Evolutionary conservation across 2,113 vertebrate species (phyloP).

Genomic region (Ophthalmolycus amberensis): DNA sequence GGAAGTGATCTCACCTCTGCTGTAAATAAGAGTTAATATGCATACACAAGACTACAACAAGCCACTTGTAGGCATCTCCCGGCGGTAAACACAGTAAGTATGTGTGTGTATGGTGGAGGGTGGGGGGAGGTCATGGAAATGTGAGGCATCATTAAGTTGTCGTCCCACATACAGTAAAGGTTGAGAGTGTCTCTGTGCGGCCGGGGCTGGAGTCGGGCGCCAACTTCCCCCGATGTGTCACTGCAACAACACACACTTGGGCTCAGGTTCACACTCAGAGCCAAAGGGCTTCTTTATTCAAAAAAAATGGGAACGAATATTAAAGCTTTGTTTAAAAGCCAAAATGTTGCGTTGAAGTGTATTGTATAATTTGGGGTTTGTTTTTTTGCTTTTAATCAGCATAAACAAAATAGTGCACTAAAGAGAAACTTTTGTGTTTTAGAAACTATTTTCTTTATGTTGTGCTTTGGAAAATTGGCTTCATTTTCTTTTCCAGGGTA

Average conservation of each 20-base stretch:
- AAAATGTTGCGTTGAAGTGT: slow-evolving; percentile 39
- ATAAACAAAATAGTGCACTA: slow-evolving; percentile 35
- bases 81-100: slow-evolving; percentile 32
- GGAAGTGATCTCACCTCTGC: slow-evolving; percentile 65
- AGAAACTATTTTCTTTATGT: slow-evolving; percentile 33
- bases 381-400: slow-evolving; percentile 65
- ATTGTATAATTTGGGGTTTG: slow-evolving; percentile 61
- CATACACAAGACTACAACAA: slow-evolving; percentile 50
- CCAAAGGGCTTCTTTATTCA: slow-evolving; percentile 53
- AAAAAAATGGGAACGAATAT: slow-evolving; percentile 32
- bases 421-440: slow-evolving; percentile 46
- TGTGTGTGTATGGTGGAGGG: slow-evolving; percentile 54
- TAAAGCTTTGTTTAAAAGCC: slow-evolving; percentile 41
- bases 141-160: slow-evolving; percentile 75
- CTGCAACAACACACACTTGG: slow-evolving; percentile 65
- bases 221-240: slow-evolving; percentile 70
- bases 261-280: slow-evolving; percentile 55
- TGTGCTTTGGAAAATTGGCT: slow-evolving; percentile 68
- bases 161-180: slow-evolving; percentile 67
- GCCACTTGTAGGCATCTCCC: slow-evolving; percentile 55
- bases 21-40: slow-evolving; percentile 42
- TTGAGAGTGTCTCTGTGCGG: slow-evolving; percentile 57
- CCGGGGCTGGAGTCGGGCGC: slow-evolving; percentile 21
- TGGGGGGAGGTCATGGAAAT: slow-evolving; percentile 71
- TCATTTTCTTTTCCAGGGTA: slow-evolving; percentile 36